Conservation (phyloP, 2,888 invertebrate genomes). For the Drosophila koepferae region DNA sequence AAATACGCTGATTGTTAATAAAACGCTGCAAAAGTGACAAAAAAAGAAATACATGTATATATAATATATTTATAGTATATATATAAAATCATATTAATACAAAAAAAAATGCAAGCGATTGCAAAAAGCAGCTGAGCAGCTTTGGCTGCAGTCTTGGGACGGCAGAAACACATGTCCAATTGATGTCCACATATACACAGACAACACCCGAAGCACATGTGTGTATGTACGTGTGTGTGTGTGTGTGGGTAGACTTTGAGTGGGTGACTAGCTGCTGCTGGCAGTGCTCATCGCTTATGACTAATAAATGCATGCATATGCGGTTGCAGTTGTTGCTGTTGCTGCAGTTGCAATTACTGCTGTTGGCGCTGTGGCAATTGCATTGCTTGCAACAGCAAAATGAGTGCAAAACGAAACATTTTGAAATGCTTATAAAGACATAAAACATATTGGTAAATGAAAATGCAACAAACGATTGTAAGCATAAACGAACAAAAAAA, state of each 20-base stretch:
- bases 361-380: constrained; percentile 26
- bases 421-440: constrained; percentile 58
- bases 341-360: too few relatives aligned
- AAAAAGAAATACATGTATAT: neutral
- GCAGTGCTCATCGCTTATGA: constrained; percentile 47
- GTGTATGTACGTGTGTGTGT: constrained; percentile 11
- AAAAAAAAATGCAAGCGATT: constrained; percentile 40
- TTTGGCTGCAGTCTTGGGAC: constrained; percentile 33
- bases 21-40: constrained; percentile 42
- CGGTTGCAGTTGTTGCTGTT: constrained; percentile 18
- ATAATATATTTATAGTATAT: too few relatives aligned
- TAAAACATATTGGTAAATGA: constrained; percentile 64
- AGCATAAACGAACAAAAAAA: constrained; percentile 26
- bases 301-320: constrained; percentile 44
- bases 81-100: neutral
- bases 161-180: constrained; percentile 54
- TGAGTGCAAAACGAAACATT: constrained; percentile 55
- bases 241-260: constrained; percentile 26
- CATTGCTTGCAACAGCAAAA: constrained; percentile 54
- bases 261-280: constrained; percentile 42
- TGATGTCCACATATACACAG: constrained; percentile 33
- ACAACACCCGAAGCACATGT: neutral
- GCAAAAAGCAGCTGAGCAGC: constrained; percentile 54
- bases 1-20: constrained; percentile 54
- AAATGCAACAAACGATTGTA: constrained; percentile 63